phyloP scores from a whole-genome alignment of 2,888 invertebrate genomes.

The Fragum fragum region DNA sequence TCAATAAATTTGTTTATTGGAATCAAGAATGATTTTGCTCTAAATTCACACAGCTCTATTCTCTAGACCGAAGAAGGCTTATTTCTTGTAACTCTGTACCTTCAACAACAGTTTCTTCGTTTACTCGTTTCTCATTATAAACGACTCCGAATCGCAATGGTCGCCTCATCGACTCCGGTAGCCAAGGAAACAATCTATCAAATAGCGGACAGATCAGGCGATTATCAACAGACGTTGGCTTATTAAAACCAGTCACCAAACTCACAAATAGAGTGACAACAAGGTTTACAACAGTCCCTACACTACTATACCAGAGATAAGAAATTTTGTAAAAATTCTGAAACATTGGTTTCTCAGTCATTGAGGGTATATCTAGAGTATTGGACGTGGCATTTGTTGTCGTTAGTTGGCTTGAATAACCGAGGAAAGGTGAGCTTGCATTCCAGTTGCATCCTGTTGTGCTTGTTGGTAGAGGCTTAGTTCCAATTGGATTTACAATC shows the following conservation, averaged over 20 bases:
- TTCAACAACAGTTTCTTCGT: background rate
- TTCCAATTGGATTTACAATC: background rate
- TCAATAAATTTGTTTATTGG: too few species aligned
- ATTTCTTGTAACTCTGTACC: background rate
- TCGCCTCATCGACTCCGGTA: constrained; percentile 53
- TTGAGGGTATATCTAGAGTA: background rate
- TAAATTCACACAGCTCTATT: too few species aligned
- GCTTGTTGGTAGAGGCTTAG: background rate
- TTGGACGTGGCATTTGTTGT: background rate
- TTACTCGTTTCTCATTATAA: background rate
- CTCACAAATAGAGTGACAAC: constrained; percentile 65
- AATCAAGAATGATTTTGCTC: too few species aligned
- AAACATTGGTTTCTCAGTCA: constrained; percentile 38
- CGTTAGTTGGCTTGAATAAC: background rate
- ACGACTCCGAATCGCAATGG: constrained; percentile 57
- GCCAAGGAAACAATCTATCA: constrained; percentile 56
- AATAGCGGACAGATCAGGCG: constrained; percentile 59
- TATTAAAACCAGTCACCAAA: constrained; percentile 62
- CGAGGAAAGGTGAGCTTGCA: background rate
- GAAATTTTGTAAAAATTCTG: constrained; percentile 69
- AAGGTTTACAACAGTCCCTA: constrained; percentile 60
- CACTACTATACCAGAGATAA: constrained; percentile 70
- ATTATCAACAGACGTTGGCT: constrained; percentile 42
- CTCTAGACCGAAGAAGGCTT: background rate
- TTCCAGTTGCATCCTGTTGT: constrained; percentile 32